Base-by-base conservation (phyloP, 2,113 vertebrate genomes). In the Lophius piscatorius region DNA sequence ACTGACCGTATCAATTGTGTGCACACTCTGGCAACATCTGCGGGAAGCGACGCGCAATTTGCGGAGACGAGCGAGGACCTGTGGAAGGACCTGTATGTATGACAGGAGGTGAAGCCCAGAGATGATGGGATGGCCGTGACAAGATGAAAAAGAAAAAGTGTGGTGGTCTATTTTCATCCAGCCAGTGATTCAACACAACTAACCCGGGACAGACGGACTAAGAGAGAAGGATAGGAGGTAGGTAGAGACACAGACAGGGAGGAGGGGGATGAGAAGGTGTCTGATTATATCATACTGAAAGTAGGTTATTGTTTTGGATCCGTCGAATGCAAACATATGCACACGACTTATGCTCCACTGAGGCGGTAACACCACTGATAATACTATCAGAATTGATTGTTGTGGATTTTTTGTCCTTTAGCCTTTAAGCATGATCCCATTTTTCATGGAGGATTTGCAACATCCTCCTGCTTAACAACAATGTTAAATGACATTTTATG, bases 101-200 rank as follows among this genome's bases (percentile, higher is more conserved):
- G 80, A 63, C 38, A 49, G 67, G 60, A 81, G 66, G 48, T 39
- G 56, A 74, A 51, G 68, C 49, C 49, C 56, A 22, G 33, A 50
- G 66, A 89, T 61, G 67, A 84, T 64, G 79, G 81, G 73, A 86
- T 91, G 91, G 85, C 80, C 57, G 82, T 90, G 80, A 87, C 88
- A 91, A 91, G 84, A 92, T 91, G 90, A 92, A 90, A 91, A 91
- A 90, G 90, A 90, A 91, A 90, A 91, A 91, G 90, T 91, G 82
- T 60, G 74, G 71, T 78, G 74, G 65, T 91, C 72, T 86, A 72
- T 87, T 85, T 77, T 86, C 64, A 81, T 83, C 76, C 76, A 80
- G 64, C 75, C 88, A 82, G 79, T 88, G 86, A 91, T 82, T 79
- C 82, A 86, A 83, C 78, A 74, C 85, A 82, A 65, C 74, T 78